Base-by-base conservation (phyloP, 1,140 invertebrate species). In the Polypedilum vanderplanki region DNA sequence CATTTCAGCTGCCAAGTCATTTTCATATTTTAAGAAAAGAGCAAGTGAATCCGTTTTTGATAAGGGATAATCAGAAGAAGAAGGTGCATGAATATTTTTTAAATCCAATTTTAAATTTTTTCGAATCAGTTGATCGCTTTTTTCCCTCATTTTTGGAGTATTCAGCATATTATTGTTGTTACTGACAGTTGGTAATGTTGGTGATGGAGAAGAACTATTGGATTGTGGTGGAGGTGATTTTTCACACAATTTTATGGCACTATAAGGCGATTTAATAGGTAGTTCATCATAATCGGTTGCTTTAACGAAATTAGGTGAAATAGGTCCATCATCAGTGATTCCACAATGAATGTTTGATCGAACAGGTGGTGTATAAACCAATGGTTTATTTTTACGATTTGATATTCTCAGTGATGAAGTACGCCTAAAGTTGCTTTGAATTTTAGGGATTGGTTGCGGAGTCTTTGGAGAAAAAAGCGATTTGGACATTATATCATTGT, bases 261-360 rank as follows among this genome's bases (percentile, higher is more conserved):
- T 70, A 70, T 70, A 70, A 1, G 65, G 65, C 18, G 65, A 70
- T 41, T 81, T 78, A 7, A 83, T 81, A 0, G 81, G 81, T 79
- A 83, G 81, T 77, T 83, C 81, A 65, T 83, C 81, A 65, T 79
- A 83, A 75, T 83, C 81, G 73, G 82, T 81, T 0, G 81, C 80
- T 73, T 82, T 82, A 1, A 83, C 75, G 73, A 83, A 83, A 75
- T 82, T 83, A 18, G 76, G 80, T 0, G 81, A 83, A 74, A 83
- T 82, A 41, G 81, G 81, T 9, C 81, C 81, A 73, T 83, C 81
- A 64, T 83, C 81, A 22, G 81, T 82, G 73, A 83, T 79, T 1
- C 81, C 81, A 0, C 81, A 77, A 73, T 83, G 81, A 9, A 83
- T 81, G 57, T 41, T 74, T 76, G 81, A 82, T 40, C 80, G 79